A percentile compares a stretch with the other conserved stretches of the same genome.
Conservation (phyloP, 1,140 invertebrate species). For the Drosophila tani region DNA sequence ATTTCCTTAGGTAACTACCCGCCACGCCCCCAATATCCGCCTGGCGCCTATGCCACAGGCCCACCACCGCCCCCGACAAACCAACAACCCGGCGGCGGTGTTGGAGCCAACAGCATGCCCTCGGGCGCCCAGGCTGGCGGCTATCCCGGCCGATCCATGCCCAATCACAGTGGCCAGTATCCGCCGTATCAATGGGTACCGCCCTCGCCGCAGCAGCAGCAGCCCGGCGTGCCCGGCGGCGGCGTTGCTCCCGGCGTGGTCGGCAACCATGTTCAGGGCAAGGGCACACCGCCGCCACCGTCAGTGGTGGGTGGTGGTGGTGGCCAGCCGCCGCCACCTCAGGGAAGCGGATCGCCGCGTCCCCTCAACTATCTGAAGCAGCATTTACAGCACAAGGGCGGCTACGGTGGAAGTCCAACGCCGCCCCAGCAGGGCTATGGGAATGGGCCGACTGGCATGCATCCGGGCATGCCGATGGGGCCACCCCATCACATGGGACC, state of each 20-base stretch:
- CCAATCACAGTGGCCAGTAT: constrained; percentile 86
- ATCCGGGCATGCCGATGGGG: constrained; percentile 85
- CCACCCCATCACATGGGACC: constrained; percentile 87
- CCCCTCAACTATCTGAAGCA: constrained; percentile 89
- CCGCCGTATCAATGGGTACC: constrained; percentile 85
- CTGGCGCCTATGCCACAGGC: constrained; percentile 85
- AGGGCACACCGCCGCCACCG: constrained; percentile 77
- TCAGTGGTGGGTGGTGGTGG: constrained; percentile 51
- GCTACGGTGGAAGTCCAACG: constrained; percentile 86
- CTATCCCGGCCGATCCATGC: constrained; percentile 86
- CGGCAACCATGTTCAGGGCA: constrained; percentile 83
- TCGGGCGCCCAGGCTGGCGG: constrained; percentile 78
- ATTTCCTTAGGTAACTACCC: constrained; percentile 86
- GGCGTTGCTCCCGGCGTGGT: constrained; percentile 65
- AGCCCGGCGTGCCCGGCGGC: constrained; percentile 70
- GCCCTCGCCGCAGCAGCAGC: constrained; percentile 74
- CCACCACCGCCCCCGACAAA: constrained; percentile 75
- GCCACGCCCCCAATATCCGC: constrained; percentile 86
- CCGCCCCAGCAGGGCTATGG: constrained; percentile 87
- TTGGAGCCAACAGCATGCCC: constrained; percentile 85
- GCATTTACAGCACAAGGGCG: constrained; percentile 89
- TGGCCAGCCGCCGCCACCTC: constrained; percentile 67
- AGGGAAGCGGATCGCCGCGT: constrained; percentile 83
- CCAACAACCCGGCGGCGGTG: constrained; percentile 63
- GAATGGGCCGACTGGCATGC: constrained; percentile 82